A percentile compares a stretch with the other conserved stretches of the same genome.
These are phyloP conservation scores for Euphydryas editha DNA, from an alignment of 2,888 invertebrate genomes.

Conservation along the genomic window DNA sequence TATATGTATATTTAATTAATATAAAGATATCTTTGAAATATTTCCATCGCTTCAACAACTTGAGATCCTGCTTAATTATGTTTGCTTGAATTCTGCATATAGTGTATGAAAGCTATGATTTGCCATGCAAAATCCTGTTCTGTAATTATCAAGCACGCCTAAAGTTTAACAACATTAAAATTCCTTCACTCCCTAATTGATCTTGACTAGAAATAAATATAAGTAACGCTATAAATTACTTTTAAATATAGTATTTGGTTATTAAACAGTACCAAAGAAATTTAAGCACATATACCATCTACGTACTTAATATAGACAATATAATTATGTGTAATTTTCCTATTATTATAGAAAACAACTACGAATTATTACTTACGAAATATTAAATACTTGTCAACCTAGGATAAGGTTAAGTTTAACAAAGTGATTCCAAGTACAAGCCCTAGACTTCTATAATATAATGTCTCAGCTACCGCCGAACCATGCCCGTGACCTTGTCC, in stretches of 20 bases:
- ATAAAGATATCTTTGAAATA: conserved; percentile 11
- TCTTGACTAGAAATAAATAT: neutral
- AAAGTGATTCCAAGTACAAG: no score
- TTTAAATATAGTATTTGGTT: neutral
- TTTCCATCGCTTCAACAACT: conserved; percentile 1
- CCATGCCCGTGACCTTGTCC: conserved; percentile 64
- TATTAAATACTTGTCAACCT: no score
- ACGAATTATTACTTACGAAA: no score
- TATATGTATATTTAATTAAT: conserved; percentile 14
- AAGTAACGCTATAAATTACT: neutral
- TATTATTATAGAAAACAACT: no score
- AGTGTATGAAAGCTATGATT: conserved; percentile 8
- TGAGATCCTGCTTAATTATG: conserved; percentile 4
- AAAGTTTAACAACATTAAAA: neutral
- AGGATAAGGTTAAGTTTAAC: no score
- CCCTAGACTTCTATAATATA: neutral
- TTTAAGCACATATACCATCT: neutral
- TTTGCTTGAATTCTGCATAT: conserved; percentile 4
- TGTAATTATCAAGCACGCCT: neutral
- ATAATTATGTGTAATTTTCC: no score
- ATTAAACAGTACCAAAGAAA: neutral
- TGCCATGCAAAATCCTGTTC: conserved; percentile 3
- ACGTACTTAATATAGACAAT: no score
- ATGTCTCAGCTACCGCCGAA: conserved; percentile 16
- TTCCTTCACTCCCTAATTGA: conserved; percentile 5